A percentile compares a stretch with the other conserved stretches of the same genome.
phyloP scores from a whole-genome alignment of 2,113 vertebrate species.

The Sturnus vulgaris region DNA sequence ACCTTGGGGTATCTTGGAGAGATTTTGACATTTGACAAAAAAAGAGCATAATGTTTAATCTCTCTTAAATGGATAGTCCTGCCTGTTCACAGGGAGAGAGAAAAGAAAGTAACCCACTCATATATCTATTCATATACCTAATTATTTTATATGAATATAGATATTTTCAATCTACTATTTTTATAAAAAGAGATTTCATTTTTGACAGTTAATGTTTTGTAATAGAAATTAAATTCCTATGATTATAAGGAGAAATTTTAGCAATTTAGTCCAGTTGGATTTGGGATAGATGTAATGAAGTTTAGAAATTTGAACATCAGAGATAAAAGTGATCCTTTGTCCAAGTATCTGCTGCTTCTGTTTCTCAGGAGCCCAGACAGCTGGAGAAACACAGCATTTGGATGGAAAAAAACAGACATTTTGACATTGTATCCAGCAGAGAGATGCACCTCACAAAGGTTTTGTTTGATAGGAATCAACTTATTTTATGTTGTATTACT shows the following conservation, averaged over 20 bases:
- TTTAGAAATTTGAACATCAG: background rate
- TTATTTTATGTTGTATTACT: background rate
- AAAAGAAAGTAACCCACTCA: background rate
- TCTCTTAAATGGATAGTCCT: background rate
- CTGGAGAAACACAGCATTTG: background rate
- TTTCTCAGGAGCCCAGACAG: background rate
- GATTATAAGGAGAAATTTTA: background rate
- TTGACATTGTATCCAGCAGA: background rate
- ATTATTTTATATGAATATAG: background rate
- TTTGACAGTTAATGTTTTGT: background rate
- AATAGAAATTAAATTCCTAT: background rate
- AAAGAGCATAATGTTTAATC: background rate
- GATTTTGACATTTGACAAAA: background rate
- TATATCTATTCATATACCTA: background rate
- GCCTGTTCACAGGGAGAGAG: background rate
- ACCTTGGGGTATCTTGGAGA: background rate
- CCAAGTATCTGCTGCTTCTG: background rate
- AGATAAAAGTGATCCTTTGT: background rate
- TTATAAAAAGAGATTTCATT: background rate
- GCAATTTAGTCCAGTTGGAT: background rate
- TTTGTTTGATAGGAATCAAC: background rate
- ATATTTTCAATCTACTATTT: background rate
- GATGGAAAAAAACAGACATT: background rate
- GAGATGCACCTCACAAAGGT: background rate
- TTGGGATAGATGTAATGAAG: background rate